Evolutionary conservation across 2,797 vertebrate species (phyloP), one percentile per base, ranked within the genome.

Genomic region (Bucorvus abyssinicus): DNA sequence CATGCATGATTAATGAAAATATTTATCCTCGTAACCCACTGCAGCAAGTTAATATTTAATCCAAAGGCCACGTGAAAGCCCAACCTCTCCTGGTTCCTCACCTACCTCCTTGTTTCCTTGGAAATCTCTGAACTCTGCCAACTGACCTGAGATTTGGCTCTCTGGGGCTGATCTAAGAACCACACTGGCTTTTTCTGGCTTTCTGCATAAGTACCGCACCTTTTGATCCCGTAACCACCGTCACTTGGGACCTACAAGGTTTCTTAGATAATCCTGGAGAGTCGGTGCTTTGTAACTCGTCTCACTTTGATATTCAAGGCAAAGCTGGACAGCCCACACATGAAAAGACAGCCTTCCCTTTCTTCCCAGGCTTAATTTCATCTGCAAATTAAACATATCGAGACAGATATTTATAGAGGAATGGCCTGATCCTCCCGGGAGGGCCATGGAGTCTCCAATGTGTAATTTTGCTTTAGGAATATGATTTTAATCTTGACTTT

Each of bases 31-130:
- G 0, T 86, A 90, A 91, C 85, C 80, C 94, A 64, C 79, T 82
- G 73, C 77, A 95, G 93, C 5, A 18, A 93, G 90, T 96, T 96
- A 97, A 96, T 96, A 96, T 97, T 97, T 96, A 96, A 97, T 97
- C 94, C 94, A 81, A 77, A 89, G 27, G 52, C 88, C 77, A 61
- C 2, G 64, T 47, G 84, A 40, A 87, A 90, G 64, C 78, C 34
- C 68, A 89, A 0, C 61, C 75, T 74, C 84, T 92, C 74, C 76
- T 65, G 71, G 6, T n/a, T 89, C 76, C 79, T 94, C 84, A 74
- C 79, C 81, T 36, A 23, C 57, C 71, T 90, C 34, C 85, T 47
- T 13, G 42, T 90, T 88, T 53, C 86, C 80, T 87, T 75, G 86
- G 90, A 75, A 88, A 91, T 92, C 81, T 64, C 90, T 74, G 79